Evolutionary conservation across 2,113 vertebrate species (phyloP).

Genomic region (Dicrurus megarhynchus): DNA sequence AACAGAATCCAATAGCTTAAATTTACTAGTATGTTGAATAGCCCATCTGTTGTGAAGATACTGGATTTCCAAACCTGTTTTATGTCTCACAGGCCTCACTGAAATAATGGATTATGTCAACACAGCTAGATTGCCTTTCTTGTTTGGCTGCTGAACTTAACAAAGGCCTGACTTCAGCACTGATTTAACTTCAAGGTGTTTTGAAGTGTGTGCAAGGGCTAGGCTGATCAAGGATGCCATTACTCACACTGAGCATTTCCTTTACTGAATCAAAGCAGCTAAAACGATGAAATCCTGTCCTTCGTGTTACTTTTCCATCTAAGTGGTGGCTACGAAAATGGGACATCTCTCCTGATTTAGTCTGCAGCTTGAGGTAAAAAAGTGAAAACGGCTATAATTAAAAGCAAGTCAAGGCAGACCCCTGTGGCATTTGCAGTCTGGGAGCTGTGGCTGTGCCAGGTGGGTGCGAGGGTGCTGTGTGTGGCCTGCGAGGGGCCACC

Average conservation of each 20-base stretch:
- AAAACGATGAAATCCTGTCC: background rate
- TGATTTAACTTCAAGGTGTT: constrained; percentile 26
- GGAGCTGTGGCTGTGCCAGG: background rate
- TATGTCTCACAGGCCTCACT: background rate
- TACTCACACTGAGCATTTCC: background rate
- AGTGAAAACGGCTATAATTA: background rate
- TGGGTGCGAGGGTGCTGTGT: rapidly evolving
- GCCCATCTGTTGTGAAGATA: background rate
- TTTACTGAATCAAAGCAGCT: background rate
- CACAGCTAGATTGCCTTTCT: background rate
- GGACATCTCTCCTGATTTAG: background rate
- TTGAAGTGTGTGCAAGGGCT: background rate
- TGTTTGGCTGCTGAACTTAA: background rate
- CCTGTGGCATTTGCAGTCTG: background rate
- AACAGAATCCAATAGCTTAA: background rate
- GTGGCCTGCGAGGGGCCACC: background rate
- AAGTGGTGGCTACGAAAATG: background rate
- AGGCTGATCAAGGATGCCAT: constrained; percentile 21
- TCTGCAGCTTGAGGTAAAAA: background rate
- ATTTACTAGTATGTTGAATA: background rate
- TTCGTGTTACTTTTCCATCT: background rate
- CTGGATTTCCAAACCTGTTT: background rate
- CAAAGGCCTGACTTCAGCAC: constrained; percentile 35
- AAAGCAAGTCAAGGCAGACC: background rate
- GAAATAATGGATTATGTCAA: background rate